These are phyloP conservation scores for Apeltes quadracus DNA, from an alignment of 2,113 vertebrate species.

Conservation along the genomic window DNA sequence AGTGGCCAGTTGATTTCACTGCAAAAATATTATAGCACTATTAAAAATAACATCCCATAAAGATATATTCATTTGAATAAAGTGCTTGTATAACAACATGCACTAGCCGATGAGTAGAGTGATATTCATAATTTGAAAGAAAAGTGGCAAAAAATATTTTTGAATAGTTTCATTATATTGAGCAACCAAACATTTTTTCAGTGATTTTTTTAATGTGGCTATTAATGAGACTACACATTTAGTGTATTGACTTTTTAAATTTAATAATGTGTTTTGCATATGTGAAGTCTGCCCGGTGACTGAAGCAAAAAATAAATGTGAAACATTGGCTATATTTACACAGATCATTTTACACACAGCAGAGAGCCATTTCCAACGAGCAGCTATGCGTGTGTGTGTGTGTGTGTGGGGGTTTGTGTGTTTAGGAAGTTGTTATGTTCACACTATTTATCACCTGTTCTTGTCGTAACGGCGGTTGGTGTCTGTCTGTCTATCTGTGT, in stretches of 20 bases:
- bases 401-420: conserved; percentile 21
- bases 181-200: background rate
- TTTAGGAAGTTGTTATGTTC: conserved; percentile 74
- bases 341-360: conserved; percentile 71
- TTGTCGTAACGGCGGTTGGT: conserved; percentile 7
- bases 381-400: conserved; percentile 18
- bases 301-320: conserved; percentile 80
- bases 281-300: conserved; percentile 79
- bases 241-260: background rate
- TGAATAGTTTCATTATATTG: background rate
- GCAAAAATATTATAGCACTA: background rate
- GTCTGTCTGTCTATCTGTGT: no score
- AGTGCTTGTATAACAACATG: background rate
- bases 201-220: background rate
- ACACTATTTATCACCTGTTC: conserved; percentile 68
- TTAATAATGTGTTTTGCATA: conserved; percentile 11
- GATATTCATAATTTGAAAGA: background rate
- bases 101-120: background rate
- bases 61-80: background rate
- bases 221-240: background rate
- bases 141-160: background rate
- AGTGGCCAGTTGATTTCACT: conserved; percentile 26
- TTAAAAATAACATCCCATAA: conserved; percentile 28
- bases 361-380: conserved; percentile 34
- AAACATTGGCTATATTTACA: conserved; percentile 71